Base-by-base conservation (phyloP, 2,113 vertebrate genomes). In the Stictonetta naevosa region DNA sequence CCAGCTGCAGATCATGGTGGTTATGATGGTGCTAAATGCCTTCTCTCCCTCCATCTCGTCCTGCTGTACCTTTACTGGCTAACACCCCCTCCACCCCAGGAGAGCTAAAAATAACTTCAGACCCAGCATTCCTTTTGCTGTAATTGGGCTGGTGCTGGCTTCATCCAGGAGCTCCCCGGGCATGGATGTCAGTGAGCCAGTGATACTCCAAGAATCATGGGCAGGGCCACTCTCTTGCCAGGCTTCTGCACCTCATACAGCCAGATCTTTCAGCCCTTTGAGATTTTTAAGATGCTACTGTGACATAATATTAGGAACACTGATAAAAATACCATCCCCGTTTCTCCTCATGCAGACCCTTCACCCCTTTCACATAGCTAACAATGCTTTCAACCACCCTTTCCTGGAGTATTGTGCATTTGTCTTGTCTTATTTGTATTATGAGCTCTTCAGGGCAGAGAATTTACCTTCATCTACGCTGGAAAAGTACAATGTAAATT, bases 71-170 rank as follows among this genome's bases (percentile, higher is more conserved):
- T 11, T 48, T 48, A 48, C 46, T 48, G 46, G 46, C 46, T 48
- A 48, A 48, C 46, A 48, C 20, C 46, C 5, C 20, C 5, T 48
- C 46, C 46, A 48, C 46, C 20, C 46, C 5, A 48, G 20, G 46
- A 48, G 42, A 48, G 34, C n/a, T 86, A 71, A 92, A 93, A 78
- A 26, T 64, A 68, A 42, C 46, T 28, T 52, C 56, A 81, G 53
- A 67, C 0, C 0, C 0, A 0, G 20, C 0, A 0, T 9, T 84
- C 28, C 23, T 64, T 68, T n/a, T 42, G 46, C 60, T 91, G 33
- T 78, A 86, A 91, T 78, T 75, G 86, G 56, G 31, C 46, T 84
- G 83, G 78, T 67, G 56, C n/a, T 66, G 60, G 50, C 46, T 93
- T 83, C 71, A 93, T n/a, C 50, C 76, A 90, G 73, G 19, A 72